Evolutionary conservation across 2,797 vertebrate species (phyloP).

Genomic region (Halcyon chelicuti): DNA sequence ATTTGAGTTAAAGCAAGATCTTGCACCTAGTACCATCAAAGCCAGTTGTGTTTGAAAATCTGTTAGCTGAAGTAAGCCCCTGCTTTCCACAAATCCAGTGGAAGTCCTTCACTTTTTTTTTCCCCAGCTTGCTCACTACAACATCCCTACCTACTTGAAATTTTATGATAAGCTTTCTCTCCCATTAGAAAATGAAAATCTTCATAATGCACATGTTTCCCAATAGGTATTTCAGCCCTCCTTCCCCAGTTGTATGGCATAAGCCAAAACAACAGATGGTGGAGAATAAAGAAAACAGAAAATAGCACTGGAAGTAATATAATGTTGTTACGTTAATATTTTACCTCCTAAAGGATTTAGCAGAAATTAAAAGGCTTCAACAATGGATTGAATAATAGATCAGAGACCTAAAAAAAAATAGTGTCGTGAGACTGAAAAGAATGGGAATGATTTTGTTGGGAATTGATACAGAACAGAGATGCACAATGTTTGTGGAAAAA

Average conservation of each 20-base stretch:
- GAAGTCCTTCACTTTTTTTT: neutral
- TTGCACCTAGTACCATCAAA: neutral
- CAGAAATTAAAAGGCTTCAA: slow-evolving; percentile 23
- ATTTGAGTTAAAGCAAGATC: neutral
- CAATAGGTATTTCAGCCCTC: neutral
- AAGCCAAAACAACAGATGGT: slow-evolving; percentile 12
- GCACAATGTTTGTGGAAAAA: neutral
- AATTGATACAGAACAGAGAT: neutral
- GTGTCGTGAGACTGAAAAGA: neutral
- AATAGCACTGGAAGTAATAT: slow-evolving; percentile 22
- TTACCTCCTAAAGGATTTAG: neutral
- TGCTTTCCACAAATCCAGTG: neutral
- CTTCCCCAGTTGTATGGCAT: neutral
- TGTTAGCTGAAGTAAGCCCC: neutral
- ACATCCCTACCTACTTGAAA: neutral
- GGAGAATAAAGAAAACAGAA: neutral
- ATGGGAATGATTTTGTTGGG: neutral
- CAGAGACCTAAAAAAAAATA: neutral
- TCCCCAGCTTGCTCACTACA: neutral
- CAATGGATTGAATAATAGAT: slow-evolving; percentile 13
- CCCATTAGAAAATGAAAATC: neutral
- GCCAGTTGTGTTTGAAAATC: neutral
- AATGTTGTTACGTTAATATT: neutral
- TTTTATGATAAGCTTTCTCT: neutral
- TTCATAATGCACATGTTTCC: neutral